These are phyloP conservation scores for Orchestia grillus DNA, from an alignment of 1,140 invertebrate genomes.

Conservation along the genomic window DNA sequence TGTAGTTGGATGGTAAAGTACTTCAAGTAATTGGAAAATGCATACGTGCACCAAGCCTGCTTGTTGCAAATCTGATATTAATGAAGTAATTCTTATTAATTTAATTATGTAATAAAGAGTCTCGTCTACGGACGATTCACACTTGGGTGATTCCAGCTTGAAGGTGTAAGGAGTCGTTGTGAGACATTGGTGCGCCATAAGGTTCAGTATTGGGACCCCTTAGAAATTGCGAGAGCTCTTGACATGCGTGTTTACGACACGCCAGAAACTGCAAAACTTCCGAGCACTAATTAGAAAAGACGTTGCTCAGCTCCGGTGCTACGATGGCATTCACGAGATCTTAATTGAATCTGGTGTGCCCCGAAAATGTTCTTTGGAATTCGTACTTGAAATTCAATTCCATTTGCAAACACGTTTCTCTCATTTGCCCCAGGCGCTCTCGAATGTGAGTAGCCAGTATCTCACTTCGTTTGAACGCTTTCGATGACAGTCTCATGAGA, in stretches of 20 bases:
- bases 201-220: not conserved
- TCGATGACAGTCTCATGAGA: not conserved
- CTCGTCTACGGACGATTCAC: too few species aligned
- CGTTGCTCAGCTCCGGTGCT: not conserved
- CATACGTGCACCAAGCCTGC: too few species aligned
- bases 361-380: not conserved
- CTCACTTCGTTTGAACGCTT: not conserved
- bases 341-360: not conserved
- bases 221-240: not conserved
- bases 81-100: too few species aligned
- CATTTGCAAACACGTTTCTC: not conserved
- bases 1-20: not conserved
- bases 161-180: too few species aligned
- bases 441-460: not conserved
- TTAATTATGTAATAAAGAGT: too few species aligned
- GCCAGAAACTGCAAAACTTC: not conserved
- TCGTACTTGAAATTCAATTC: not conserved
- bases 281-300: not conserved
- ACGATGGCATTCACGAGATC: not conserved
- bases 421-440: not conserved
- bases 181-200: not conserved
- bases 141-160: too few species aligned
- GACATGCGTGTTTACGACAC: not conserved
- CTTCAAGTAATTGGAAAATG: not conserved
- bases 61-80: too few species aligned